Conservation (phyloP, 1,140 invertebrate genomes). For the Triops cancriformis region DNA sequence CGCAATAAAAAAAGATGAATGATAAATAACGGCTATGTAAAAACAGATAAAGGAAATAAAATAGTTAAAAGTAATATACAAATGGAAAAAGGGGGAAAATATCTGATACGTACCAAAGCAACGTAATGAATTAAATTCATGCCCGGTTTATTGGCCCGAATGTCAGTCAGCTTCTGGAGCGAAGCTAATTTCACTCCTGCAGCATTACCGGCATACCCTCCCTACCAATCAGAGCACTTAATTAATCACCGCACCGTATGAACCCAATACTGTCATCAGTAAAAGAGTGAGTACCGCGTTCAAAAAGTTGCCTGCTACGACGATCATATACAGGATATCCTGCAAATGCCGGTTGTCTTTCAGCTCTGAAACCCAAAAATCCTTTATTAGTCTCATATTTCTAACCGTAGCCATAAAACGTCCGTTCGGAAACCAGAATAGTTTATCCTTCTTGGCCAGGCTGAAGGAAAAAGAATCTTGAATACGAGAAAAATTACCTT, state of each 20-base stretch:
- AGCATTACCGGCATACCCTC: slow-evolving; percentile 94
- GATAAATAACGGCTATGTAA: too few relatives aligned
- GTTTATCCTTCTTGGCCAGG: background rate
- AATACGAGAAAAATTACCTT: slow-evolving; percentile 45
- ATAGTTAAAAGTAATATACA: too few relatives aligned
- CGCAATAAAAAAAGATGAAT: too few relatives aligned
- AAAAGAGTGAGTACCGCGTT: slow-evolving; percentile 52
- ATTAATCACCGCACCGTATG: slow-evolving; percentile 29
- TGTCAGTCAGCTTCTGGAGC: slow-evolving; percentile 89
- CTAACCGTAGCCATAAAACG: background rate
- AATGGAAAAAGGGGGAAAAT: too few relatives aligned
- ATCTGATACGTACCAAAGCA: slow-evolving; percentile 46
- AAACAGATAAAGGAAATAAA: too few relatives aligned
- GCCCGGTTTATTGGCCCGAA: slow-evolving; percentile 89
- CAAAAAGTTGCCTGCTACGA: slow-evolving; percentile 88
- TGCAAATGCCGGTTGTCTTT: slow-evolving; percentile 67
- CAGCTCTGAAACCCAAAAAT: slow-evolving; percentile 47
- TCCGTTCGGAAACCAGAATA: too few relatives aligned
- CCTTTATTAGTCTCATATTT: background rate
- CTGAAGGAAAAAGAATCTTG: slow-evolving; percentile 17
- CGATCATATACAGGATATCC: slow-evolving; percentile 84
- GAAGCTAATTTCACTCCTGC: slow-evolving; percentile 91
- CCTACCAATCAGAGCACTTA: slow-evolving; percentile 45
- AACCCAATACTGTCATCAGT: background rate
- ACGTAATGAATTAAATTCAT: slow-evolving; percentile 97